A percentile compares a stretch with the other conserved stretches of the same genome.
Conservation (phyloP, 2,888 invertebrate species). For the Tillus elongatus region DNA sequence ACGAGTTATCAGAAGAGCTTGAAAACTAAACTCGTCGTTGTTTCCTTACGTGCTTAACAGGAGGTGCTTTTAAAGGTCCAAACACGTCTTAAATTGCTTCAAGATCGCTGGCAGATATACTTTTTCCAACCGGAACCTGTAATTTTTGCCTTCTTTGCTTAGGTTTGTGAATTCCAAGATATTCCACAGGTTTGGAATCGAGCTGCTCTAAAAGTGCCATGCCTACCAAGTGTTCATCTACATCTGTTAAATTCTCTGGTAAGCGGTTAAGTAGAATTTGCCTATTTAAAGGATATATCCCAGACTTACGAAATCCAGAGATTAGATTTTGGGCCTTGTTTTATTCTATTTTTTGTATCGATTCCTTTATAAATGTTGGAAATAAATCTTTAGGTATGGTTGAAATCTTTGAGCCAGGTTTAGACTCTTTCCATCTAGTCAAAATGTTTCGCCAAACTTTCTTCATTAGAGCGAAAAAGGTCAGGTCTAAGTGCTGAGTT, state of each 20-base stretch:
- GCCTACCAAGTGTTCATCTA: constrained; percentile 7
- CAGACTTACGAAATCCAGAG: constrained; percentile 20
- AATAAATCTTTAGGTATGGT: constrained; percentile 22
- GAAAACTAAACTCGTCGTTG: constrained; percentile 4
- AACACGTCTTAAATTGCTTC: too few relatives aligned
- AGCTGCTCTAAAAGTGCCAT: constrained; percentile 10
- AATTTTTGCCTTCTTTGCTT: constrained; percentile 10
- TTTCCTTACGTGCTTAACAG: neutral
- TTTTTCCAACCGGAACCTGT: too few relatives aligned
- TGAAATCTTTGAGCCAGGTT: constrained; percentile 14
- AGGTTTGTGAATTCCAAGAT: too few relatives aligned
- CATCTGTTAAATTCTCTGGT: constrained; percentile 8
- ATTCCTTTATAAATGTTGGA: constrained; percentile 17
- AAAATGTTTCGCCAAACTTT: constrained; percentile 22
- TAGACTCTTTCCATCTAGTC: constrained; percentile 15
- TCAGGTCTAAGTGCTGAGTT: constrained; percentile 28
- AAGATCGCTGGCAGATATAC: too few relatives aligned
- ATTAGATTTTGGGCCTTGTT: constrained; percentile 16
- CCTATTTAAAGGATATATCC: constrained; percentile 18
- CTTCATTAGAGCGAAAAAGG: constrained; percentile 28
- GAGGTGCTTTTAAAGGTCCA: too few relatives aligned
- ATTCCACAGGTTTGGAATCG: constrained; percentile 11
- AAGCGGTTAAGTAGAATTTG: too few relatives aligned
- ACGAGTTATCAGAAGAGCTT: constrained; percentile 6
- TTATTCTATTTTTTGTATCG: constrained; percentile 16